phyloP scores from a whole-genome alignment of 2,113 vertebrate species.

The Cebus imitator region DNA sequence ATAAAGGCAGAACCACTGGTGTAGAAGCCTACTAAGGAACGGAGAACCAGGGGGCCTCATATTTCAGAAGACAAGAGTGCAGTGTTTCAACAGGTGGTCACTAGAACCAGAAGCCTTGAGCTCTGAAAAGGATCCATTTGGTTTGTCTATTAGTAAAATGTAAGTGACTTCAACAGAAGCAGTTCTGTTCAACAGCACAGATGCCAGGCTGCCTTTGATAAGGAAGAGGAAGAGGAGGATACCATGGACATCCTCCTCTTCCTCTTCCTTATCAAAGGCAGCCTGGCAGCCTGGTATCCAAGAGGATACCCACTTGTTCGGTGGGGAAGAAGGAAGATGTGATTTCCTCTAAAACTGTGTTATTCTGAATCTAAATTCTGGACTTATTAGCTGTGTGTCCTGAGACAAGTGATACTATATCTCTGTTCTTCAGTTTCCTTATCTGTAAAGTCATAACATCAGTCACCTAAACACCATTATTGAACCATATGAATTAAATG shows the following conservation, averaged over 20 bases:
- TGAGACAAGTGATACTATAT: not conserved
- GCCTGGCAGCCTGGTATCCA: no score
- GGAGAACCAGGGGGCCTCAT: not conserved
- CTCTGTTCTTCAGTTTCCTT: not conserved
- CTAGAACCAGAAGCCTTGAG: not conserved
- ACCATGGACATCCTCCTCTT: accelerated
- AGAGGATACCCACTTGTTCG: not conserved
- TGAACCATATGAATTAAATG: not conserved
- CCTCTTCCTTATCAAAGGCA: no score
- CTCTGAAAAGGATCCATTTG: not conserved
- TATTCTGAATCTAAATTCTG: not conserved
- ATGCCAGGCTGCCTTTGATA: not conserved
- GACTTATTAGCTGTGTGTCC: not conserved
- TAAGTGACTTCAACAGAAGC: not conserved
- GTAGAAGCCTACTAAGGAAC: not conserved
- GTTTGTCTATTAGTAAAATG: not conserved
- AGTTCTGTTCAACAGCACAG: not conserved
- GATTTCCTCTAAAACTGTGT: not conserved
- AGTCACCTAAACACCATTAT: not conserved
- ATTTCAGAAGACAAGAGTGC: not conserved
- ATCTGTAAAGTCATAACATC: not conserved
- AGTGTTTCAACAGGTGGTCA: not conserved
- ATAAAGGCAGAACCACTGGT: not conserved
- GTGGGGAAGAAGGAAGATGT: not conserved
- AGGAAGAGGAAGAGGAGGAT: not conserved